Evolutionary conservation across 2,888 invertebrate genomes (phyloP).

Genomic region (Erebia ligea): DNA sequence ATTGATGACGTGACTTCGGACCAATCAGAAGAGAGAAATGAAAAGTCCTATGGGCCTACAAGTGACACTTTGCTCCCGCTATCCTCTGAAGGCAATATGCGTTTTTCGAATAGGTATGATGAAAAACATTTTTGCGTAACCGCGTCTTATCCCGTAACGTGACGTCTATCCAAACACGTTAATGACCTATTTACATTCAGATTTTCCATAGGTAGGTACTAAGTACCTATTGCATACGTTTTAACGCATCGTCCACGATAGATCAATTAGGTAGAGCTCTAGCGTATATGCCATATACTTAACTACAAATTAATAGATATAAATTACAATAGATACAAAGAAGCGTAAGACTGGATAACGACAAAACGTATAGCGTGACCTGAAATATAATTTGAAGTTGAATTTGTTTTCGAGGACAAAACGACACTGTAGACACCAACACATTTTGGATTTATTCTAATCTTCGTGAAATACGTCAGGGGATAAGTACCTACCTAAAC

Average conservation of each 20-base stretch:
- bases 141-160: not conserved
- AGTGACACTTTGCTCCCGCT: too few species aligned
- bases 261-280: not conserved
- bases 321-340: not conserved
- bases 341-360: not conserved
- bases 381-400: not conserved
- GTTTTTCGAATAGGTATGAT: too few species aligned
- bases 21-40: too few species aligned
- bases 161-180: not conserved
- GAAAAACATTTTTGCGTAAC: not conserved
- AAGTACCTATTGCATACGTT: not conserved
- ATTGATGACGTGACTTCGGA: too few species aligned
- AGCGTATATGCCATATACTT: not conserved
- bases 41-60: too few species aligned
- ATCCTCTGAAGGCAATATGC: too few species aligned
- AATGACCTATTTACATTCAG: not conserved
- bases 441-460: constrained; percentile 15
- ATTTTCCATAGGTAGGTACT: not conserved
- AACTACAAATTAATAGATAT: not conserved
- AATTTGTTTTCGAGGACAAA: constrained; percentile 7
- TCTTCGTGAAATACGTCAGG: constrained; percentile 5
- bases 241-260: not conserved
- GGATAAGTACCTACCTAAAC: not conserved
- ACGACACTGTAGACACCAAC: not conserved
- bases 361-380: not conserved